Percentiles rank a stretch among this genome's conserved stretches.
phyloP scores from a whole-genome alignment of 2,113 vertebrate genomes.

The Hippocampus zosterae region DNA sequence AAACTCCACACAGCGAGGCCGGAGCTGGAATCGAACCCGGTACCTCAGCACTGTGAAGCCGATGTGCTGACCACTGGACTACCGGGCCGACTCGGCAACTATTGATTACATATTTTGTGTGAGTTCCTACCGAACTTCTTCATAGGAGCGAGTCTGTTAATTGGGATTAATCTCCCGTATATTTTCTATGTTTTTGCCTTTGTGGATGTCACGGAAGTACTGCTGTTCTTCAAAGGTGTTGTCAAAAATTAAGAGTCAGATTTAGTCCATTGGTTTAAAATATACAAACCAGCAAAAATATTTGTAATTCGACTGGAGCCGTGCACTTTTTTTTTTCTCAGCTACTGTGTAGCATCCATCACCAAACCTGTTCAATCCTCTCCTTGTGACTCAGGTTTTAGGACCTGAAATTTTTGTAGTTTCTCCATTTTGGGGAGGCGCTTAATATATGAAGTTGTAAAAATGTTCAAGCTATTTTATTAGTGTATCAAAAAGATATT shows the following conservation, averaged over 20 bases:
- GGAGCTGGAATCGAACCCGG: too few relatives aligned
- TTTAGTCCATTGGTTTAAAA: neutral
- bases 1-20: too few relatives aligned
- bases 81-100: too few relatives aligned
- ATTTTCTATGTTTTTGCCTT: neutral
- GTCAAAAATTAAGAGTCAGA: neutral
- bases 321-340: constrained; percentile 39
- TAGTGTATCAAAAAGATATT: constrained; percentile 86
- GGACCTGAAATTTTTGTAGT: constrained; percentile 73
- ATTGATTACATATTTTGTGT: too few relatives aligned
- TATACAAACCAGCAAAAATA: neutral
- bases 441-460: constrained; percentile 13
- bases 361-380: constrained; percentile 57
- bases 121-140: too few relatives aligned
- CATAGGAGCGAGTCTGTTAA: too few relatives aligned
- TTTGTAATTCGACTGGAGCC: constrained; percentile 19
- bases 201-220: neutral
- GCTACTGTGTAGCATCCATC: constrained; percentile 90
- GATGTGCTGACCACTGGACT: too few relatives aligned
- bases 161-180: too few relatives aligned
- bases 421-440: constrained; percentile 75
- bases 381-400: constrained; percentile 65
- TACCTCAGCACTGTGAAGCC: too few relatives aligned
- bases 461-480: constrained; percentile 85
- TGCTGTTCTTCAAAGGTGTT: too few relatives aligned